phyloP scores from a whole-genome alignment of 2,888 invertebrate genomes.

The Drosophila multiciliata region DNA sequence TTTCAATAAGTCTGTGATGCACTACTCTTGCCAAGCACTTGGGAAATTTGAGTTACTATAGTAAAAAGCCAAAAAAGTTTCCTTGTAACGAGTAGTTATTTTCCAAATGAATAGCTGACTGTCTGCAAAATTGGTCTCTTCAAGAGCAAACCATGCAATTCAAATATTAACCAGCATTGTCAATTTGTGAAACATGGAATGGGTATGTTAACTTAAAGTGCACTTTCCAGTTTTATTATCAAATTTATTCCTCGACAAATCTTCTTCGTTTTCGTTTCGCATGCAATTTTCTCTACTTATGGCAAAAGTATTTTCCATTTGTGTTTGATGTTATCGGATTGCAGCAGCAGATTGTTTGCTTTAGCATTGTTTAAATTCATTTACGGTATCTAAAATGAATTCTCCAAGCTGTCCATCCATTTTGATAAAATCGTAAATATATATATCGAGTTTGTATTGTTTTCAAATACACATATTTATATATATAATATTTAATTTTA shows the following conservation, averaged over 20 bases:
- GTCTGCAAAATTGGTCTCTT: background rate
- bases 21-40: background rate
- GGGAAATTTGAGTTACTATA: background rate
- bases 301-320: slow-evolving; percentile 8
- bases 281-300: background rate
- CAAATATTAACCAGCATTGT: background rate
- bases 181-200: background rate
- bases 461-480: background rate
- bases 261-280: background rate
- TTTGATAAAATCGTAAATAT: background rate
- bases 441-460: background rate
- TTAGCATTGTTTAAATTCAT: slow-evolving; percentile 10
- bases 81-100: background rate
- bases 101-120: background rate
- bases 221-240: slow-evolving; percentile 3
- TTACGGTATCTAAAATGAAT: slow-evolving; percentile 13
- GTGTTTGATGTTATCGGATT: slow-evolving; percentile 13
- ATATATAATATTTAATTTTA: background rate
- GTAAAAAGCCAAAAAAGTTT: too few relatives aligned
- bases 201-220: background rate
- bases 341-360: slow-evolving; percentile 8
- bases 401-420: background rate
- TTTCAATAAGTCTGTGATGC: background rate
- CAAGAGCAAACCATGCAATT: background rate
- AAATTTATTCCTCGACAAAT: background rate